Evolutionary conservation across 2,888 invertebrate genomes (phyloP), one percentile per base, ranked within the genome.

Genomic region (Agelastica alni): DNA sequence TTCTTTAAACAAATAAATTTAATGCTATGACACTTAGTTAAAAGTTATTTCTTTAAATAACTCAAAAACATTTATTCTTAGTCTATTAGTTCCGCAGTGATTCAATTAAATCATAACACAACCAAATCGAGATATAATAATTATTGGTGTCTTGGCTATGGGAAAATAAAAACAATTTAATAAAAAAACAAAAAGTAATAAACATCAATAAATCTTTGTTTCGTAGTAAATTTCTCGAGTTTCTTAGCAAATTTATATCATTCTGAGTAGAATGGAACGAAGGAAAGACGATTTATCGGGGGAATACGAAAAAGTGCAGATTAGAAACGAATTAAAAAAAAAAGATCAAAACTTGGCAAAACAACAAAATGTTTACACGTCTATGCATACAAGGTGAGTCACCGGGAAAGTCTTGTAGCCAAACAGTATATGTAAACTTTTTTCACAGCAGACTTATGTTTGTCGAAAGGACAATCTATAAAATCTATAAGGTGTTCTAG

Each of bases 71-170:
- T n/a, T n/a, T n/a, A n/a, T n/a, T n/a, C n/a, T n/a, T n/a, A n/a
- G n/a, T n/a, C n/a, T n/a, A n/a, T n/a, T n/a, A n/a, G n/a, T 66
- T 67, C 66, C 59, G 56, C 62, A 60, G 55, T 51, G 51, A 58
- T 57, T 59, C 61, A 51, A 67, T 65, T 67, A 65, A 65, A 63
- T 62, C 58, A 58, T 55, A 58, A n/a, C n/a, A 43, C 55, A 32
- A 53, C 43, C 48, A 46, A 55, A 58, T 51, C 45, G 55, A 39
- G 22, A 34, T n/a, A n/a, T n/a, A n/a, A n/a, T n/a, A 31, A 42
- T 52, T 55, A 58, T 58, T 53, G 52, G 52, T 53, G 31, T 44
- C 44, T 45, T 28, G 43, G 45, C 13, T 48, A 52, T 58, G 41
- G 34, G 41, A 43, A 48, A 48, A 42, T 46, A 47, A 52, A 58